A percentile compares a stretch with the other conserved stretches of the same genome.
phyloP scores from a whole-genome alignment of 2,888 invertebrate species.

The Conops quadrifasciatus region DNA sequence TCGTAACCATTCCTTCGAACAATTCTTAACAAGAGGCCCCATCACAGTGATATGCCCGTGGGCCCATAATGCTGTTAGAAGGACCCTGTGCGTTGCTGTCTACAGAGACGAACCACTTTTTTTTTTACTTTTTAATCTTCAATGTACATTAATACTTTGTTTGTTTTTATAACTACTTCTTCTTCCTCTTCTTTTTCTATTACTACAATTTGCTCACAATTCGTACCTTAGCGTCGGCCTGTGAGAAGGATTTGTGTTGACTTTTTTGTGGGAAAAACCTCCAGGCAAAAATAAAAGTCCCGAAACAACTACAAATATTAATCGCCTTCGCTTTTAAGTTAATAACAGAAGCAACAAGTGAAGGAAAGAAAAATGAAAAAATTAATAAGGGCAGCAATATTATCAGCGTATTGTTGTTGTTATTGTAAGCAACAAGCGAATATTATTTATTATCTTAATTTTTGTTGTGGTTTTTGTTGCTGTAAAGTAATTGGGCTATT shows the following conservation, averaged over 20 bases:
- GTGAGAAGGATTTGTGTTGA: too few relatives aligned
- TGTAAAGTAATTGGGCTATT: too few relatives aligned
- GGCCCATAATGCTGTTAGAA: too few relatives aligned
- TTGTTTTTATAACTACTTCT: constrained; percentile 7
- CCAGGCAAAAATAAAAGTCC: neutral
- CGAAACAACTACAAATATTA: constrained; percentile 9
- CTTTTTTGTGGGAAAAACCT: neutral
- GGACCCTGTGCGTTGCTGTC: too few relatives aligned
- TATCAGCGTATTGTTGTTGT: constrained; percentile 2
- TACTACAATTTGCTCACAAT: too few relatives aligned
- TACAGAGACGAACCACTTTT: neutral
- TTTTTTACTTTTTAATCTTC: neutral
- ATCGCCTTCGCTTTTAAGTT: constrained; percentile 22
- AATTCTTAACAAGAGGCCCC: too few relatives aligned
- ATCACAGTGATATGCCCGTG: too few relatives aligned
- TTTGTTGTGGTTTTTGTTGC: neutral
- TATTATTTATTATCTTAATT: neutral
- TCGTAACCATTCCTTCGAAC: too few relatives aligned
- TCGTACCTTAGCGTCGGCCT: too few relatives aligned
- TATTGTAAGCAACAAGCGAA: neutral
- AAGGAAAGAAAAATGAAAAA: too few relatives aligned
- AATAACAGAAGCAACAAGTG: constrained; percentile 7
- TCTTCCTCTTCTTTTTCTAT: neutral
- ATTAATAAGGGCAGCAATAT: too few relatives aligned
- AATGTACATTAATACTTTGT: neutral